phyloP scores from a whole-genome alignment of 2,113 vertebrate species.

The Phaetusa simplex region DNA sequence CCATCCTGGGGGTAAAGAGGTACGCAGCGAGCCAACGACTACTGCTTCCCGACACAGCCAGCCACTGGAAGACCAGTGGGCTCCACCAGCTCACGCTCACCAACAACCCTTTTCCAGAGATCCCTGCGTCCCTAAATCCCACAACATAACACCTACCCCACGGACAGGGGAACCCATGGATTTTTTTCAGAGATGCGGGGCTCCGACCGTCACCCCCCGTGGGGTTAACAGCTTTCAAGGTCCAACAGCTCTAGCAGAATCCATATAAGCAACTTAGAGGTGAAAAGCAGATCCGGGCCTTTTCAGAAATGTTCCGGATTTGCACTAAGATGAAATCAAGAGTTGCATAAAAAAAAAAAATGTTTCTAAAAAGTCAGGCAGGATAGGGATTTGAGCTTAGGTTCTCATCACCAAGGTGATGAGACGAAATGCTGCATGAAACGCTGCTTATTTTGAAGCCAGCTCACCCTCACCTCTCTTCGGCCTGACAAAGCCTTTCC shows the following conservation, averaged over 20 bases:
- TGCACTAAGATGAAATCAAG: background rate
- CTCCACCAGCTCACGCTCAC: background rate
- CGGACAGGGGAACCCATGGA: accelerated
- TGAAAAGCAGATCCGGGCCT: background rate
- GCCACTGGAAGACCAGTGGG: background rate
- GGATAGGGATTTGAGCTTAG: background rate
- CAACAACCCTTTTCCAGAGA: background rate
- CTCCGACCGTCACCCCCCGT: background rate
- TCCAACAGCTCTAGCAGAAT: background rate
- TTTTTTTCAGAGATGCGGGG: background rate
- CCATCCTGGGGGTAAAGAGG: background rate
- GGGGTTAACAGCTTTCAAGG: background rate
- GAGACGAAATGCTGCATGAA: background rate
- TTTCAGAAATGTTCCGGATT: background rate
- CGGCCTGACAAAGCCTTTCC: background rate
- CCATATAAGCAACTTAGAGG: background rate
- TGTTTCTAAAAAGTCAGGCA: background rate
- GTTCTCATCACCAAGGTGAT: background rate
- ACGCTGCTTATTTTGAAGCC: background rate
- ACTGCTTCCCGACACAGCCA: background rate
- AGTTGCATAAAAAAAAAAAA: background rate
- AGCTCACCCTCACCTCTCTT: background rate
- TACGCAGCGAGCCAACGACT: background rate
- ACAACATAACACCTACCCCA: background rate
- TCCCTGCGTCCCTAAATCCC: background rate